phyloP scores from a whole-genome alignment of 2,888 invertebrate genomes.

The Leptothorax acervorum region DNA sequence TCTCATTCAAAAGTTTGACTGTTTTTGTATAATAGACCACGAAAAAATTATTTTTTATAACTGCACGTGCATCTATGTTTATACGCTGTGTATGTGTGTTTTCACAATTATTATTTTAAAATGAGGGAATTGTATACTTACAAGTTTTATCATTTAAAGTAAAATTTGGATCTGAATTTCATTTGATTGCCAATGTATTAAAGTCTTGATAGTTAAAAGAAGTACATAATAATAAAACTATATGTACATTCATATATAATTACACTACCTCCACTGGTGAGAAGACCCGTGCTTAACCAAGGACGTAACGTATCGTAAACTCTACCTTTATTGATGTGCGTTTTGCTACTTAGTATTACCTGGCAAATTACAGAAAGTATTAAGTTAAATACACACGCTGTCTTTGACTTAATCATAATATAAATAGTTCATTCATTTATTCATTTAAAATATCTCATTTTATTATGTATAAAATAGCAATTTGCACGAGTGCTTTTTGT shows the following conservation, averaged over 20 bases:
- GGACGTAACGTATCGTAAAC: slow-evolving; percentile 84
- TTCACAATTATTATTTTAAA: too few relatives aligned
- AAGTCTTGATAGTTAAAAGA: too few relatives aligned
- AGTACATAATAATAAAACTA: background rate
- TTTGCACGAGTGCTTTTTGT: background rate
- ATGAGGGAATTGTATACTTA: too few relatives aligned
- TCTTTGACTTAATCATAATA: background rate
- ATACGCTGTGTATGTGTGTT: too few relatives aligned
- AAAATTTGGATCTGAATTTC: too few relatives aligned
- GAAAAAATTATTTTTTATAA: too few relatives aligned
- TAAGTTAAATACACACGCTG: background rate
- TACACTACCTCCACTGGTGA: slow-evolving; percentile 83
- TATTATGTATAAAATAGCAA: background rate
- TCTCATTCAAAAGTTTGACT: too few relatives aligned
- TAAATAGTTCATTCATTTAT: background rate
- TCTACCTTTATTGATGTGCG: slow-evolving; percentile 82
- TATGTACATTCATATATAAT: background rate
- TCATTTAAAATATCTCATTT: background rate
- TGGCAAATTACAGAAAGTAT: slow-evolving; percentile 58
- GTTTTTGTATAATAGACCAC: too few relatives aligned
- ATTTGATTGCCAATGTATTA: too few relatives aligned
- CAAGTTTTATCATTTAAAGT: too few relatives aligned
- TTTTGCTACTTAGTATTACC: slow-evolving; percentile 79
- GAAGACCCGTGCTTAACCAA: slow-evolving; percentile 85
- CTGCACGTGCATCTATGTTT: too few relatives aligned